Percentiles rank a stretch among this genome's conserved stretches.
phyloP scores from a whole-genome alignment of 2,113 vertebrate genomes.

The Phainopepla nitens region DNA sequence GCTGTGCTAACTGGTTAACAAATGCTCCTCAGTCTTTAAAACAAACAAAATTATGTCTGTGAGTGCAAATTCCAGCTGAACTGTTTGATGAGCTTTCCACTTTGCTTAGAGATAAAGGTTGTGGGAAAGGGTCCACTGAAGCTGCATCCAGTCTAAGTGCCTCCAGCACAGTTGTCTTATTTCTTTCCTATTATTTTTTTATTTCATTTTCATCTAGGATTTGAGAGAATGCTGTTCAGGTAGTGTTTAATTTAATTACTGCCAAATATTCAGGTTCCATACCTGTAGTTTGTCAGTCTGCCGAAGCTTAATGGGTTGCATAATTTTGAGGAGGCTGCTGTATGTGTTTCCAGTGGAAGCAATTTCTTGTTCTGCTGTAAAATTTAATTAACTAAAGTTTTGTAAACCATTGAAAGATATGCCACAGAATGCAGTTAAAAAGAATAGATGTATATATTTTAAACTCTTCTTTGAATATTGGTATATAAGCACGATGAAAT shows the following conservation, averaged over 20 bases:
- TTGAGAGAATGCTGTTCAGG: not conserved
- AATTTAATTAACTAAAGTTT: not conserved
- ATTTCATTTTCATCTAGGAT: not conserved
- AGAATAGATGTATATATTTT: not conserved
- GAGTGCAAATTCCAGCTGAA: slow-evolving; percentile 6
- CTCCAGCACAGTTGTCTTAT: not conserved
- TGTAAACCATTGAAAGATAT: not conserved
- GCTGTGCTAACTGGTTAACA: not conserved
- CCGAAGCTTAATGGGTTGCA: not conserved
- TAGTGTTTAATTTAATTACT: slow-evolving; percentile 7
- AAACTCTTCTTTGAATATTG: not conserved
- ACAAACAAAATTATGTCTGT: slow-evolving; percentile 1
- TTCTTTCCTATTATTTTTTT: not conserved
- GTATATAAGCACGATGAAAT: not conserved
- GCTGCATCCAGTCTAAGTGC: not conserved
- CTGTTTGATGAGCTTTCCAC: not conserved
- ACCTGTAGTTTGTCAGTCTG: not conserved
- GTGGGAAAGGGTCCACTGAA: slow-evolving; percentile 2
- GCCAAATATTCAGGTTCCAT: not conserved
- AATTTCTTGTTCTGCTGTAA: not conserved
- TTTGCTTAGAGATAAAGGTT: not conserved
- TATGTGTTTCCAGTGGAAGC: not conserved
- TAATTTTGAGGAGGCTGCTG: not conserved
- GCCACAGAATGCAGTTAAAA: not conserved
- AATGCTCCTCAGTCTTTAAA: slow-evolving; percentile 18